Conservation (phyloP, 2,797 vertebrate species). For the Borostomias antarcticus region DNA sequence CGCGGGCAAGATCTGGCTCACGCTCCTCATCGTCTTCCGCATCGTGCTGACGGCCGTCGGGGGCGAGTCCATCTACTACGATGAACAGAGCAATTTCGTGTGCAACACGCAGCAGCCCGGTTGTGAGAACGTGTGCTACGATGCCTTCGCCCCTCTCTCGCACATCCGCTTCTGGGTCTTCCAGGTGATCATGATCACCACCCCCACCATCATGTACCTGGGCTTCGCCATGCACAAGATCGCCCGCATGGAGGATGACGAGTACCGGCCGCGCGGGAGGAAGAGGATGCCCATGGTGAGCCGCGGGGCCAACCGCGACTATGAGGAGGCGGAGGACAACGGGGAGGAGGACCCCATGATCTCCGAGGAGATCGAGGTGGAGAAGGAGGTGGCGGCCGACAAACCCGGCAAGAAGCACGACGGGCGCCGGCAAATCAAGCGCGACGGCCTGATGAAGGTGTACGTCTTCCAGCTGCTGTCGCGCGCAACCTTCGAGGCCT, state of each 20-base stretch:
- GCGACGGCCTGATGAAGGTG: constrained; percentile 89
- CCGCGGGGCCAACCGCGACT: constrained; percentile 82
- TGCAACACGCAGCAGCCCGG: constrained; percentile 91
- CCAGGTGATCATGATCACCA: constrained; percentile 90
- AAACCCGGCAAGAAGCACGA: constrained; percentile 80
- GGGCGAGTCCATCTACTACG: constrained; percentile 91
- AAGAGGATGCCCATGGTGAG: constrained; percentile 81
- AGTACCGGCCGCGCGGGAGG: constrained; percentile 61
- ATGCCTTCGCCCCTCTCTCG: constrained; percentile 87
- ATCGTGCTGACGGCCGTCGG: constrained; percentile 90
- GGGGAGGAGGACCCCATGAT: constrained; percentile 94
- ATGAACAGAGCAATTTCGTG: constrained; percentile 92
- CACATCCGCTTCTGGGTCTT: constrained; percentile 93
- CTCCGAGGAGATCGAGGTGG: constrained; percentile 83
- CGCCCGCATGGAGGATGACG: constrained; percentile 72
- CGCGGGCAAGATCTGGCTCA: constrained; percentile 92
- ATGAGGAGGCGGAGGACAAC: constrained; percentile 90
- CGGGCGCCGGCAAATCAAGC: constrained; percentile 86
- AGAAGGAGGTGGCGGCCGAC: constrained; percentile 71
- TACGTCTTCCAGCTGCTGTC: constrained; percentile 87
- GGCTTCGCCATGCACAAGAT: constrained; percentile 93
- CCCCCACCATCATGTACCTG: constrained; percentile 88
- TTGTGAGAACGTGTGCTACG: constrained; percentile 92
- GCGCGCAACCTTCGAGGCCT: constrained; percentile 80
- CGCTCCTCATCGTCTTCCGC: constrained; percentile 87